A percentile compares a stretch with the other conserved stretches of the same genome.
Conservation (phyloP, 2,888 invertebrate species). For the Labia minor region DNA sequence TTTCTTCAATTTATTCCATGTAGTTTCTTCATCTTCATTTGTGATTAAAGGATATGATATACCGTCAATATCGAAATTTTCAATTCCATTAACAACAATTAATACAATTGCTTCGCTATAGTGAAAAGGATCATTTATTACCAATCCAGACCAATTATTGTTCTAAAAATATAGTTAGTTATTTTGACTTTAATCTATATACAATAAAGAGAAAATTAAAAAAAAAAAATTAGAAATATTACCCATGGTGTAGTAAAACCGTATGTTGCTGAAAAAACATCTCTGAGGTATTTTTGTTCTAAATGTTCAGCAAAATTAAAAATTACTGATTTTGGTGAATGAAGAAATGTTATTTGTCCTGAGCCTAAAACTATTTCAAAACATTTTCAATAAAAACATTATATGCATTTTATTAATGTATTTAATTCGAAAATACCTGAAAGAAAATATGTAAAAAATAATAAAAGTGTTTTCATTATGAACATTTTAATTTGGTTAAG, state of each 20-base stretch:
- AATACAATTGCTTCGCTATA: conserved; percentile 61
- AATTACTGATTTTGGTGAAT: conserved; percentile 53
- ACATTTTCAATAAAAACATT: background rate
- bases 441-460: background rate
- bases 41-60: conserved; percentile 47
- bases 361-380: conserved; percentile 41
- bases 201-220: background rate
- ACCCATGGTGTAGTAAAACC: conserved; percentile 64
- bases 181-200: background rate
- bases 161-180: conserved; percentile 36
- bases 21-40: conserved; percentile 52
- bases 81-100: conserved; percentile 58
- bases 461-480: background rate
- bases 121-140: conserved; percentile 56
- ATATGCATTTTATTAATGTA: background rate
- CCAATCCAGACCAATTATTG: conserved; percentile 58
- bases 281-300: conserved; percentile 53
- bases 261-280: conserved; percentile 58
- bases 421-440: background rate
- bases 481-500: too few species aligned
- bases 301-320: conserved; percentile 55
- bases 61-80: conserved; percentile 35
- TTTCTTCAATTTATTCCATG: conserved; percentile 42
- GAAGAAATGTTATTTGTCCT: conserved; percentile 58
- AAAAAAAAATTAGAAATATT: conserved; percentile 26